phyloP scores from a whole-genome alignment of 2,113 vertebrate genomes.

The Laticauda laticaudata region DNA sequence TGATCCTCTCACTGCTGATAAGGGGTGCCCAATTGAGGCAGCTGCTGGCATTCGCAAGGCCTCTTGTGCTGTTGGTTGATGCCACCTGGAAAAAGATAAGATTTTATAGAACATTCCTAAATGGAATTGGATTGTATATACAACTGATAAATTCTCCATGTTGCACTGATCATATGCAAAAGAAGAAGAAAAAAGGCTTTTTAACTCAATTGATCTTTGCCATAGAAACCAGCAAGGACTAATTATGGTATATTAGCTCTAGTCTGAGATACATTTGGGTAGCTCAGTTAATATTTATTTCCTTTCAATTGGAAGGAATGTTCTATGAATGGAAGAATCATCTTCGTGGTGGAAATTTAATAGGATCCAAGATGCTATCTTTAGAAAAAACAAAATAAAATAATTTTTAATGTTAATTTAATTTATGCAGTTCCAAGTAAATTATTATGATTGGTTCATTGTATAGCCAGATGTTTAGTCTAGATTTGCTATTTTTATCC shows the following conservation, averaged over 20 bases:
- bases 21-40: not conserved
- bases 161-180: not conserved
- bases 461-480: not conserved
- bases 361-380: not conserved
- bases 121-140: not conserved
- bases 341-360: not conserved
- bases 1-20: not conserved
- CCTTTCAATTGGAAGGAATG: not conserved
- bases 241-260: not conserved
- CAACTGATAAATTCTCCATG: not conserved
- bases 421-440: not conserved
- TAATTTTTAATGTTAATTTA: not conserved
- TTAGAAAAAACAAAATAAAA: not conserved
- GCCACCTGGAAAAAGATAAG: not conserved
- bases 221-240: not conserved
- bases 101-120: not conserved
- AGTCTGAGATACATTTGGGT: not conserved
- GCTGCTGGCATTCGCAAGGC: not conserved
- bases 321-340: not conserved
- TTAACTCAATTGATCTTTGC: not conserved
- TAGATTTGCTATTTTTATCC: not conserved
- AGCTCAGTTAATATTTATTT: not conserved
- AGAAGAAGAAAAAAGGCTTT: not conserved
- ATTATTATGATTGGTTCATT: not conserved
- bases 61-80: not conserved